phyloP scores from a whole-genome alignment of 37 sponge, comb jelly and placozoan species.

The Bolinopsis microptera region DNA sequence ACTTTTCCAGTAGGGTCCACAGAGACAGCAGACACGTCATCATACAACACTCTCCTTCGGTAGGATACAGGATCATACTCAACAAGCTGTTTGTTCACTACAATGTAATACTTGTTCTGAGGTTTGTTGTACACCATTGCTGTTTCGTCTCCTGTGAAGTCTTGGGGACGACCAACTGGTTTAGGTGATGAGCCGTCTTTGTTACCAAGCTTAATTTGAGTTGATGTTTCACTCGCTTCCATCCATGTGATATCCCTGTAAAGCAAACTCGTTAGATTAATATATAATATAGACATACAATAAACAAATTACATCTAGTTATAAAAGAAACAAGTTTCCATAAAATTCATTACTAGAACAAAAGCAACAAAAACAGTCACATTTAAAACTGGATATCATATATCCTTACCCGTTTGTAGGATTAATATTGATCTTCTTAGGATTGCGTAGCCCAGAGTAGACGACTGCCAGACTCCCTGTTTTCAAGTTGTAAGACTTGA shows the following conservation, averaged over 20 bases:
- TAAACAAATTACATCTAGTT: too few relatives aligned
- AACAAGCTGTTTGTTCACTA: not conserved
- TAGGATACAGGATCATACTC: not conserved
- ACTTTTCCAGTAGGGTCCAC: not conserved
- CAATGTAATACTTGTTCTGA: not conserved
- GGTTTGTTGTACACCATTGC: not conserved
- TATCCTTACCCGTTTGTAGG: not conserved
- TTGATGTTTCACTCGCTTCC: not conserved
- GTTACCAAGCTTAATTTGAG: not conserved
- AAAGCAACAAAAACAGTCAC: too few relatives aligned
- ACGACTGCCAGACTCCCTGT: not conserved
- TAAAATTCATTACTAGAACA: too few relatives aligned
- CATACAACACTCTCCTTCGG: not conserved
- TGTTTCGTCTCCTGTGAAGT: not conserved
- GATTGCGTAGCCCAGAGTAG: not conserved
- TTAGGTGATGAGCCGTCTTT: not conserved
- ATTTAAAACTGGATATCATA: too few relatives aligned
- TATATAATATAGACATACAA: not conserved
- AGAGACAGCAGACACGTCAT: not conserved
- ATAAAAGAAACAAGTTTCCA: too few relatives aligned
- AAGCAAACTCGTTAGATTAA: not conserved
- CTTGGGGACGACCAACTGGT: not conserved
- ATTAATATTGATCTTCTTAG: not conserved
- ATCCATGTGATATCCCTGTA: not conserved
- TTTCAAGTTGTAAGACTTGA: not conserved